These are phyloP conservation scores for Bombylius major DNA, from an alignment of 2,888 invertebrate genomes.

Conservation along the genomic window DNA sequence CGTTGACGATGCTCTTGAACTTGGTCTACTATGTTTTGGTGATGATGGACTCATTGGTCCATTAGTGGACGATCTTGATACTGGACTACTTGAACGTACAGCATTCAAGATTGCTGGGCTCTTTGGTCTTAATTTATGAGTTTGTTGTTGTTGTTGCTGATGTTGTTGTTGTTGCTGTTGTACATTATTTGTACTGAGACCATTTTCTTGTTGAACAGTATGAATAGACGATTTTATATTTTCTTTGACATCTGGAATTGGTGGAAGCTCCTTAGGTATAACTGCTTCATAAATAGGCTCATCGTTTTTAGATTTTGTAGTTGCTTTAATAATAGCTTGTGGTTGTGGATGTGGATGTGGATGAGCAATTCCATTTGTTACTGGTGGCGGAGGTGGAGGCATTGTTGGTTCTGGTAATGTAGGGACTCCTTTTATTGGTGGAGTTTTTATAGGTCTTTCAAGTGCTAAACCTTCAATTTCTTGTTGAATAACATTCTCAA, in stretches of 20 bases:
- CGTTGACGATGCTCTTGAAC: constrained; percentile 39
- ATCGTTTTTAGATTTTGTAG: constrained; percentile 29
- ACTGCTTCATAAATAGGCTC: constrained; percentile 82
- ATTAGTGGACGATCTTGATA: constrained; percentile 18
- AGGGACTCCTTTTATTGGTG: constrained; percentile 36
- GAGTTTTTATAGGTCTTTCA: constrained; percentile 26
- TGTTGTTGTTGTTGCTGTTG: background rate
- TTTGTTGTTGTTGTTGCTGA: background rate
- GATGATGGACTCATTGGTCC: constrained; percentile 31
- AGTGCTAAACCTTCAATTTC: constrained; percentile 43
- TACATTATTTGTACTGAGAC: background rate
- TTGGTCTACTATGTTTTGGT: constrained; percentile 40
- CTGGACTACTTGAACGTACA: constrained; percentile 24
- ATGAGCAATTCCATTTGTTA: constrained; percentile 19
- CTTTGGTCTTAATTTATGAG: constrained; percentile 25
- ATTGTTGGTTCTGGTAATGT: constrained; percentile 66
- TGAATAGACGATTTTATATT: constrained; percentile 11
- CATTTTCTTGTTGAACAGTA: constrained; percentile 13
- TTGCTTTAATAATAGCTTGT: constrained; percentile 18
- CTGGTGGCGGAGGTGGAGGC: constrained; percentile 56
- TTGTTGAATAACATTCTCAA: constrained; percentile 52
- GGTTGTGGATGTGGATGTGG: constrained; percentile 24
- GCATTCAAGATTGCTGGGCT: constrained; percentile 31
- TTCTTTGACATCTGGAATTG: constrained; percentile 32
- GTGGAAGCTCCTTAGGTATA: constrained; percentile 47